Percentiles rank a stretch among this genome's conserved stretches.
Evolutionary conservation across 1,140 invertebrate species (phyloP).

Genomic region (Diorhabda sublineata): DNA sequence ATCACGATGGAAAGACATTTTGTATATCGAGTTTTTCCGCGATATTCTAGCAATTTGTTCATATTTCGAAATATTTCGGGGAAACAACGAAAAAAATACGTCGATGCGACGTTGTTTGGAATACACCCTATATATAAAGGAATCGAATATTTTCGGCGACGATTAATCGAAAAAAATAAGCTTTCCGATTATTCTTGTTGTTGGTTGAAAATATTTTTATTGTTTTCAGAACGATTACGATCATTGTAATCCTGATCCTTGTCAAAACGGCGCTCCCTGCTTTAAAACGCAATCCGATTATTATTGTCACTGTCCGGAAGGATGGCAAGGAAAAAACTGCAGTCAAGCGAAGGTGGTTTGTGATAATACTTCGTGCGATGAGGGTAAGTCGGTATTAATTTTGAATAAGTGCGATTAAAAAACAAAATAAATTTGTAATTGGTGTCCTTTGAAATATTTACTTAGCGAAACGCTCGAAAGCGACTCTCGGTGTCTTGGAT

Average conservation of each 20-base stretch:
- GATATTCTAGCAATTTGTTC: no score
- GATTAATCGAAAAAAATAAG: background rate
- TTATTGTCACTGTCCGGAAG: conserved; percentile 82
- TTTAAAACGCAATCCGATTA: conserved; percentile 83
- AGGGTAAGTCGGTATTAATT: conserved; percentile 40
- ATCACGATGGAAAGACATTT: no score
- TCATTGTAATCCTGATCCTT: conserved; percentile 78
- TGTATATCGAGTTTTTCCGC: no score
- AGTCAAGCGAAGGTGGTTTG: conserved; percentile 62
- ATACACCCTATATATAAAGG: no score
- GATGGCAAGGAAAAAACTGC: conserved; percentile 88
- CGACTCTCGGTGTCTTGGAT: no score
- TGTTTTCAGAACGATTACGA: conserved; percentile 70
- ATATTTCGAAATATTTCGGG: no score
- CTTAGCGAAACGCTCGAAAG: no score
- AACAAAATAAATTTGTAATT: no score
- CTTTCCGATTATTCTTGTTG: background rate
- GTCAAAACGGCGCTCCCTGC: conserved; percentile 73
- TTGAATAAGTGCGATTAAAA: background rate
- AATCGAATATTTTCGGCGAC: no score
- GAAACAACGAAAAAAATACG: no score
- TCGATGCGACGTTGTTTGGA: no score
- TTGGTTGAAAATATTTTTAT: conserved; percentile 12
- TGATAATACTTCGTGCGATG: conserved; percentile 56
- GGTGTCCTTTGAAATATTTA: no score